Percentiles rank a stretch among this genome's conserved stretches.
phyloP scores from a whole-genome alignment of 1,140 invertebrate species.

The Ridgeia piscesae region DNA sequence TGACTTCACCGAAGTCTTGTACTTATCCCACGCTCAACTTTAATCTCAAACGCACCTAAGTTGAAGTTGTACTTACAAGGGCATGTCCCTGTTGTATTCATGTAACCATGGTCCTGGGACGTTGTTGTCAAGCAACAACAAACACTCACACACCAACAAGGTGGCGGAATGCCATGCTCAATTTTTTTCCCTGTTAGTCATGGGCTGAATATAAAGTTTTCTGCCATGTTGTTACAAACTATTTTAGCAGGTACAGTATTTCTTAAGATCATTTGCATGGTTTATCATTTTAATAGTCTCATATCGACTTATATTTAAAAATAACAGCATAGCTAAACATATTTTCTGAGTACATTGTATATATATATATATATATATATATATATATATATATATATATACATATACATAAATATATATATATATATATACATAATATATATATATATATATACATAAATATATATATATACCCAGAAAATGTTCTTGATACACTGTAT shows the following conservation, averaged over 20 bases:
- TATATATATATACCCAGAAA: too few species aligned
- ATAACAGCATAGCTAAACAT: too few species aligned
- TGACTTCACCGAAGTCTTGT: not conserved
- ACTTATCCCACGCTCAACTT: not conserved
- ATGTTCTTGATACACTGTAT: too few species aligned
- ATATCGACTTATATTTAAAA: not conserved
- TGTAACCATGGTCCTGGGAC: not conserved
- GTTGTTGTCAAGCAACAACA: not conserved
- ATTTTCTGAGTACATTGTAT: too few species aligned
- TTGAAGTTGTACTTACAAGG: not conserved
- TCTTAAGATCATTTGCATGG: not conserved
- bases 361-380: too few species aligned
- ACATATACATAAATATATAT: too few species aligned
- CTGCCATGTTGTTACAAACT: not conserved
- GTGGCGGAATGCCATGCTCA: not conserved
- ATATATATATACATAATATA: too few species aligned
- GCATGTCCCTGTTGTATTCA: not conserved
- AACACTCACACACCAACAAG: not conserved
- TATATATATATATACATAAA: too few species aligned
- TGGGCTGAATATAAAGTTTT: not conserved
- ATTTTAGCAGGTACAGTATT: not conserved
- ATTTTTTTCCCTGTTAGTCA: not conserved
- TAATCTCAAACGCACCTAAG: not conserved
- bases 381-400: too few species aligned
- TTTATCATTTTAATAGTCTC: not conserved